A percentile compares a stretch with the other conserved stretches of the same genome.
Conservation (phyloP, 2,888 invertebrate species). For the Colletes collaris region DNA sequence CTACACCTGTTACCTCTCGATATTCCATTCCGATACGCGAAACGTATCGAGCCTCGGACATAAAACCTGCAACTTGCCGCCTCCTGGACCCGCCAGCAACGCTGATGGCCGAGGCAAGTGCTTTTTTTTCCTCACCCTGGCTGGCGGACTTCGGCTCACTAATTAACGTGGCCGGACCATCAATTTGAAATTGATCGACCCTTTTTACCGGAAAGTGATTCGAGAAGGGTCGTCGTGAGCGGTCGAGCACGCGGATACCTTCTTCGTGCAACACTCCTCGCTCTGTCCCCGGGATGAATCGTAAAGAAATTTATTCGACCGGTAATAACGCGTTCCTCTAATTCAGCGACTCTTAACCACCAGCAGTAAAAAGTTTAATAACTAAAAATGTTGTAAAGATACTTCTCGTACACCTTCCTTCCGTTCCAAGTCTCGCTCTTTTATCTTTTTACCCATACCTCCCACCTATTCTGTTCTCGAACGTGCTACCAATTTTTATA, state of each 20-base stretch:
- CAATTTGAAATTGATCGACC: constrained; percentile 77
- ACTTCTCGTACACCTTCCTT: too few relatives aligned
- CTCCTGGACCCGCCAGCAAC: constrained; percentile 32
- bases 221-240: constrained; percentile 45
- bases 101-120: constrained; percentile 20
- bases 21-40: constrained; percentile 20
- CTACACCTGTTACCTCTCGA: constrained; percentile 52
- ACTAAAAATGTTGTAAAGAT: too few relatives aligned
- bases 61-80: constrained; percentile 60
- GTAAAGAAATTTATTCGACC: constrained; percentile 37
- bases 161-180: constrained; percentile 74
- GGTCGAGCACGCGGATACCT: not conserved
- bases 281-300: constrained; percentile 47
- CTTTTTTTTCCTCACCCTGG: constrained; percentile 52
- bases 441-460: too few relatives aligned
- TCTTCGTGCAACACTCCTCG: not conserved
- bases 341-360: too few relatives aligned
- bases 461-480: too few relatives aligned
- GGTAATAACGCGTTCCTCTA: constrained; percentile 26
- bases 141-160: constrained; percentile 63
- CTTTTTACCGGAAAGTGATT: constrained; percentile 67
- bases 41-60: constrained; percentile 36
- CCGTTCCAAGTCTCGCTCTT: too few relatives aligned
- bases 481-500: too few relatives aligned
- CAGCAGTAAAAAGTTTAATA: too few relatives aligned